These are phyloP conservation scores for Eupithecia subumbrata DNA, from an alignment of 2,888 invertebrate species.

Conservation along the genomic window DNA sequence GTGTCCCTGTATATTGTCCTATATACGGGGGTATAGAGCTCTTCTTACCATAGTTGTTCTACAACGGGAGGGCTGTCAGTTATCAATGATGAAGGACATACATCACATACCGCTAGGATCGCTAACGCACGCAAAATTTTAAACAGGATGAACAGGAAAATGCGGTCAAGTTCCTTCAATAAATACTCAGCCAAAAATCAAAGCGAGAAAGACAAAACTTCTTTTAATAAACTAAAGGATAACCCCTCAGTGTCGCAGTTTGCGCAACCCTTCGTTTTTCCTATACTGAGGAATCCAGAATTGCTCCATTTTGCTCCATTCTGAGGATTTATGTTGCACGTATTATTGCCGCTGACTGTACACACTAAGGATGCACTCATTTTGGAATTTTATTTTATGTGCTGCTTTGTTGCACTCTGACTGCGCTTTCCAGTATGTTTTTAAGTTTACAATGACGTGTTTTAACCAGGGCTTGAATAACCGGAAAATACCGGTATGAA, in stretches of 20 bases:
- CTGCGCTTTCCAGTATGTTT: neutral
- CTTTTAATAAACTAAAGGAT: conserved; percentile 8
- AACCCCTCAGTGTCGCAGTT: conserved; percentile 6
- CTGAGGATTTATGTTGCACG: conserved; percentile 58
- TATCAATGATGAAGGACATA: too few species aligned
- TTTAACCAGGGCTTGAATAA: too few species aligned
- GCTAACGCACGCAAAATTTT: too few species aligned
- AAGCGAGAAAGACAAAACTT: neutral
- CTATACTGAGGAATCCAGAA: conserved; percentile 56
- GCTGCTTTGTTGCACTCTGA: neutral
- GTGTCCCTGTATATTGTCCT: too few species aligned
- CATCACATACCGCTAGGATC: too few species aligned
- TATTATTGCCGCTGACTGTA: conserved; percentile 51
- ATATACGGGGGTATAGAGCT: too few species aligned
- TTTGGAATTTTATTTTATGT: conserved; percentile 11
- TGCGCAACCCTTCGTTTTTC: conserved; percentile 50
- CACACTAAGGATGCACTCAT: conserved; percentile 21
- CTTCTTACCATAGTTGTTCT: too few species aligned
- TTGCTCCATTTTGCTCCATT: conserved; percentile 64
- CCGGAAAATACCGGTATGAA: too few species aligned
- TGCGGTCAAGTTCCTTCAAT: too few species aligned
- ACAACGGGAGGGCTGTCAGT: too few species aligned
- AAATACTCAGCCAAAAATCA: neutral
- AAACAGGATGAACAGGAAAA: too few species aligned
- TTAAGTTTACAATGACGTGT: too few species aligned